Evolutionary conservation across 2,797 vertebrate species (phyloP).

Genomic region (Esox lucius): DNA sequence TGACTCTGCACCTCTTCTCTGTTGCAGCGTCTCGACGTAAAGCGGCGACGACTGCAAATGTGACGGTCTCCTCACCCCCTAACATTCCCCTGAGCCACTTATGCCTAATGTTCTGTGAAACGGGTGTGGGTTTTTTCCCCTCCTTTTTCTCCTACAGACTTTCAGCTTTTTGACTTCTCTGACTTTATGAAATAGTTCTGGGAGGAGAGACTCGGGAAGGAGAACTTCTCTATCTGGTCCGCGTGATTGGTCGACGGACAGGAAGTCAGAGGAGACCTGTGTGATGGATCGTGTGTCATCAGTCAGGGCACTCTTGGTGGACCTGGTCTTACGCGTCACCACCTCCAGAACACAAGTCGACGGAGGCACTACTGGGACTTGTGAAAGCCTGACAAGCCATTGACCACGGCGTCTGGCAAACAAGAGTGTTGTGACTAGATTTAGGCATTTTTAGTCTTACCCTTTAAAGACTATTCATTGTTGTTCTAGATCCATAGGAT

Average conservation of each 20-base stretch:
- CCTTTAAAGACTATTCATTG: too few relatives aligned
- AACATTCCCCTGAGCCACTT: background rate
- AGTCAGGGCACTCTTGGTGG: background rate
- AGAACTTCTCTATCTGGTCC: background rate
- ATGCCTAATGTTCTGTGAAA: slow-evolving; percentile 2
- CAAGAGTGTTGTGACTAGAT: background rate
- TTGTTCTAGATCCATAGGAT: too few relatives aligned
- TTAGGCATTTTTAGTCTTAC: too few relatives aligned
- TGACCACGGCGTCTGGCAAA: background rate
- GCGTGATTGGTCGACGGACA: background rate
- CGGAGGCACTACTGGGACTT: background rate
- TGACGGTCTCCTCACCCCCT: background rate
- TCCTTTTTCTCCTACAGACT: background rate
- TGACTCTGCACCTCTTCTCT: too few relatives aligned
- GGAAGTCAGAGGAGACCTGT: background rate
- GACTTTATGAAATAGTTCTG: background rate
- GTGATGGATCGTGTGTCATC: background rate
- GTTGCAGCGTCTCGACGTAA: too few relatives aligned
- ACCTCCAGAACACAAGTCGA: background rate
- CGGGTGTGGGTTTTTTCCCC: background rate
- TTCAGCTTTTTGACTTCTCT: background rate
- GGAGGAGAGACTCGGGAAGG: background rate
- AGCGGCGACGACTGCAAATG: too few relatives aligned
- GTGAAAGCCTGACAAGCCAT: background rate
- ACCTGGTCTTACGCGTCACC: background rate